These are phyloP conservation scores for Gnathonemus echidnorhynchus DNA, from an alignment of 2,113 vertebrate species.

Conservation along the genomic window DNA sequence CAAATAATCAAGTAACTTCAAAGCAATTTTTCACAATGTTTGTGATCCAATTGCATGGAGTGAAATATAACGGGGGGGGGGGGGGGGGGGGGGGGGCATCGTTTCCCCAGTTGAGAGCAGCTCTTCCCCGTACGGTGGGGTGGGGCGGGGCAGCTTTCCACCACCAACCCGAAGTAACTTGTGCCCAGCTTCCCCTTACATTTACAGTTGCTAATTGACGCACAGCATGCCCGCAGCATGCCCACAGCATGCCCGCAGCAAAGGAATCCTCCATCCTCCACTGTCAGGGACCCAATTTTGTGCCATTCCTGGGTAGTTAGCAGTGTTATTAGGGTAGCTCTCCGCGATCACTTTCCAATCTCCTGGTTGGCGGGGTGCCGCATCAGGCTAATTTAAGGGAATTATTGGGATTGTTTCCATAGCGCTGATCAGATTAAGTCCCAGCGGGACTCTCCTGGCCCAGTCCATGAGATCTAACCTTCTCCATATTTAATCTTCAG, in stretches of 20 bases:
- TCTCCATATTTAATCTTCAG: conserved; percentile 2
- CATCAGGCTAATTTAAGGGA: conserved; percentile 55
- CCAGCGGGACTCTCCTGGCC: conserved; percentile 49
- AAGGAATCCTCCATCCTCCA: conserved; percentile 56
- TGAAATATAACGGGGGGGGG: neutral
- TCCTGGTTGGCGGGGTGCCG: conserved; percentile 54
- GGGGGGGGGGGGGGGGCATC: neutral
- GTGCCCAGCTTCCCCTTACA: conserved; percentile 29
- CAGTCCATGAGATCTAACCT: neutral
- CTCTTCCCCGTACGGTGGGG: neutral
- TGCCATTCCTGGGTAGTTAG: conserved; percentile 52
- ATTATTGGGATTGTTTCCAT: conserved; percentile 70
- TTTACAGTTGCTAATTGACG: conserved; percentile 55
- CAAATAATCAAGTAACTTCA: neutral
- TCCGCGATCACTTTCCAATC: conserved; percentile 57
- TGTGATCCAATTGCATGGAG: neutral
- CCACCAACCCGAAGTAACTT: neutral
- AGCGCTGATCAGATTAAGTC: conserved; percentile 66
- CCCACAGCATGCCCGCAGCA: conserved; percentile 45
- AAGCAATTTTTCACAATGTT: neutral
- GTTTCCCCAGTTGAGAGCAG: neutral
- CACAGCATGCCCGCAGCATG: conserved; percentile 37
- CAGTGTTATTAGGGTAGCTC: conserved; percentile 56
- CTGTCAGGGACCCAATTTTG: conserved; percentile 61
- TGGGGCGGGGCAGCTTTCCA: neutral